Evolutionary conservation across 2,888 invertebrate genomes (phyloP).

Genomic region (Stegana nigrithorax): DNA sequence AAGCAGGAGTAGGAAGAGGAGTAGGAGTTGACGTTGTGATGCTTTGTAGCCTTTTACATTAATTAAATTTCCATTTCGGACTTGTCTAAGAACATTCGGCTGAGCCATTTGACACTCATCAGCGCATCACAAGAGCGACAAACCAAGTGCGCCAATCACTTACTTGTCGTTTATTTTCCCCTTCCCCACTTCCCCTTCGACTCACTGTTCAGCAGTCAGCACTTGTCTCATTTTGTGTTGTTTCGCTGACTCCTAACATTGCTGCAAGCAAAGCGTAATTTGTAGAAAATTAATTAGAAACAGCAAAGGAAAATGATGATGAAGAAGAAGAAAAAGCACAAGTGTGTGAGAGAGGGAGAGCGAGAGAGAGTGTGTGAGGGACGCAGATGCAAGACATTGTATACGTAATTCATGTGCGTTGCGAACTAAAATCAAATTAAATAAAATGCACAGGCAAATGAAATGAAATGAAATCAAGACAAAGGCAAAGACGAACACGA

Average conservation of each 20-base stretch:
- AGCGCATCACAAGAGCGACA: neutral
- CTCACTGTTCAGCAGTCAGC: slow-evolving; percentile 12
- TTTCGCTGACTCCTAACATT: neutral
- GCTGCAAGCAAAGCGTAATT: slow-evolving; percentile 38
- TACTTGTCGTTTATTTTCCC: neutral
- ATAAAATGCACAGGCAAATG: slow-evolving; percentile 33
- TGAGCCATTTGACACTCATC: neutral
- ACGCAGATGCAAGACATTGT: too few relatives aligned
- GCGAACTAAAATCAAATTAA: slow-evolving; percentile 34
- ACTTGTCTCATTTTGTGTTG: neutral
- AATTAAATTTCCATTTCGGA: slow-evolving; percentile 63
- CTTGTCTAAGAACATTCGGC: neutral
- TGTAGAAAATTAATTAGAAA: slow-evolving; percentile 47
- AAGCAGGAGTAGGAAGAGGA: neutral
- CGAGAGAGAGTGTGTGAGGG: too few relatives aligned
- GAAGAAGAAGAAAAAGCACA: neutral
- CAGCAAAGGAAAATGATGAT: neutral
- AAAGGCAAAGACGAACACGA: too few relatives aligned
- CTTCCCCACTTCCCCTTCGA: neutral
- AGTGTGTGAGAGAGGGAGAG: too few relatives aligned
- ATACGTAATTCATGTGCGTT: too few relatives aligned
- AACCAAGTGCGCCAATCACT: neutral
- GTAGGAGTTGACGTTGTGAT: slow-evolving; percentile 42
- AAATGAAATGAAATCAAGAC: slow-evolving; percentile 39
- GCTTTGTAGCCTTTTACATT: slow-evolving; percentile 54